Percentiles rank a stretch among this genome's conserved stretches.
Evolutionary conservation across 2,888 invertebrate species (phyloP).

Genomic region (Eudasyphora cyanicolor): DNA sequence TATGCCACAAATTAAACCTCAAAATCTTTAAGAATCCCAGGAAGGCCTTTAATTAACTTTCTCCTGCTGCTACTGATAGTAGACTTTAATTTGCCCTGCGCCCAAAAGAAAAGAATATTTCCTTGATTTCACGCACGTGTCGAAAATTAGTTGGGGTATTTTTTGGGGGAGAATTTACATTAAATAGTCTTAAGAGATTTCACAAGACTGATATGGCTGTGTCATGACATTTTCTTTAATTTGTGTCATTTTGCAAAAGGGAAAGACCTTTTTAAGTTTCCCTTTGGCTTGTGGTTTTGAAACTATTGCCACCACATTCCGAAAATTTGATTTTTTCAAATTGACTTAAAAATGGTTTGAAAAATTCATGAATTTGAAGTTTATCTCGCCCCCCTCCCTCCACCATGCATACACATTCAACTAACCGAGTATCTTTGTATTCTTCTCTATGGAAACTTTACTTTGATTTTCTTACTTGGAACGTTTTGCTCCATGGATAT

Average conservation of each 20-base stretch:
- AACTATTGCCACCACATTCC: neutral
- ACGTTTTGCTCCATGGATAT: neutral
- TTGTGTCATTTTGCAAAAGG: neutral
- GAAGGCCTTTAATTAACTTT: slow-evolving; percentile 31
- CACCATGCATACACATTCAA: too few species aligned
- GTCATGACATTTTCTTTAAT: slow-evolving; percentile 13
- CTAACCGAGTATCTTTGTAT: neutral
- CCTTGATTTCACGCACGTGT: neutral
- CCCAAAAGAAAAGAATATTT: neutral
- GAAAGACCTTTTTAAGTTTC: neutral
- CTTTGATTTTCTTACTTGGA: neutral
- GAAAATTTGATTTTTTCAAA: neutral
- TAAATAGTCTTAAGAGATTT: slow-evolving; percentile 19
- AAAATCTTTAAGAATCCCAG: neutral
- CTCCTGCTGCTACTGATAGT: too few species aligned
- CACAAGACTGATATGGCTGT: neutral
- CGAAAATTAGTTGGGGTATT: slow-evolving; percentile 1
- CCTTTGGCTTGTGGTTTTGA: slow-evolving; percentile 13
- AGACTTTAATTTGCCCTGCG: neutral
- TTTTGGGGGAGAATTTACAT: neutral
- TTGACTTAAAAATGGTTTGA: slow-evolving; percentile 1
- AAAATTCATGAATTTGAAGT: slow-evolving; percentile 10
- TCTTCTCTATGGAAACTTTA: neutral
- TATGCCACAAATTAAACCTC: neutral
- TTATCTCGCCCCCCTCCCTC: neutral